Base-by-base conservation (phyloP, 2,888 invertebrate species). In the Trichacis sp. region DNA sequence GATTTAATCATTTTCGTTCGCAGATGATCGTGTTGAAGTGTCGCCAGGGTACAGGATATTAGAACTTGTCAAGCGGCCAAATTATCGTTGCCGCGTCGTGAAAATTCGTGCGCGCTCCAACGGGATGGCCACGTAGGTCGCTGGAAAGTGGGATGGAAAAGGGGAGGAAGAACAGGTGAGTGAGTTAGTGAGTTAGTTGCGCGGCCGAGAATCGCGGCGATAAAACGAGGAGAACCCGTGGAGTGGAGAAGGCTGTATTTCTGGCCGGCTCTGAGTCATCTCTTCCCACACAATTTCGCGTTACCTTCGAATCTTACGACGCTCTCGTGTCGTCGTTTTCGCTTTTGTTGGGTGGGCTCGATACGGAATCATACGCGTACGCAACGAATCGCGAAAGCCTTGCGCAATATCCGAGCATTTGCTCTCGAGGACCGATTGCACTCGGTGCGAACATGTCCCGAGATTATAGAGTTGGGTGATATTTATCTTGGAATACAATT, bases 181-280 rank as follows among this genome's bases (percentile, higher is more conserved):
- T n/a, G n/a, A n/a, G n/a, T n/a, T n/a, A n/a, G n/a, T n/a, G n/a
- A n/a, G n/a, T n/a, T n/a, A n/a, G n/a, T n/a, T n/a, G n/a, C n/a
- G n/a, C n/a, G n/a, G n/a, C n/a, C n/a, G n/a, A n/a, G n/a, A n/a
- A n/a, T n/a, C n/a, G n/a, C n/a, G n/a, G n/a, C n/a, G n/a, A n/a
- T n/a, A n/a, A n/a, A n/a, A n/a, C n/a, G n/a, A n/a, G n/a, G n/a
- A n/a, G n/a, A n/a, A n/a, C n/a, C n/a, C n/a, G n/a, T n/a, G n/a
- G n/a, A n/a, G n/a, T n/a, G 64, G 66, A 54, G 67, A 70, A 64
- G 68, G 68, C 67, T 68, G 70, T 80, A 80, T 80, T 80, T 80
- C 76, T 79, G 80, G 76, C 61, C 58, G 49, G 62, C 56, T 71
- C 71, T 80, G 80, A 80, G 70, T 80, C 80, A 80, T 68, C 61